These are phyloP conservation scores for Orientallactaga bullata DNA, from an alignment of 2,113 vertebrate species.

Conservation along the genomic window DNA sequence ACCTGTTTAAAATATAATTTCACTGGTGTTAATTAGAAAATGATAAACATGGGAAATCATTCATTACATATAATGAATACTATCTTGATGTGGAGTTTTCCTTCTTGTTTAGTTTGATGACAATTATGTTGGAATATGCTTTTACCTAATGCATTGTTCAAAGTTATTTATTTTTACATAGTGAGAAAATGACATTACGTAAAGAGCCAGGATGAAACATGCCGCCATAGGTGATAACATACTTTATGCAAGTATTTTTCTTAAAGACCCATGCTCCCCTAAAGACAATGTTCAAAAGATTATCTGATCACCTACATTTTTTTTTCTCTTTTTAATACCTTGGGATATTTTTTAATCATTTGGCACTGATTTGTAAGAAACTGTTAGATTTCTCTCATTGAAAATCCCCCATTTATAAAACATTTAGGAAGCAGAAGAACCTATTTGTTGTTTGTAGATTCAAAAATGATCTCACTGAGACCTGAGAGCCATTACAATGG, in stretches of 20 bases:
- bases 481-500: slow-evolving; percentile 74
- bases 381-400: slow-evolving; percentile 70
- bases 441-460: slow-evolving; percentile 65
- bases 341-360: slow-evolving; percentile 87
- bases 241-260: slow-evolving; percentile 83
- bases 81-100: not conserved
- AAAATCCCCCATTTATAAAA: slow-evolving; percentile 81
- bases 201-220: slow-evolving; percentile 78
- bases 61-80: not conserved
- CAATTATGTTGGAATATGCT: slow-evolving; percentile 67
- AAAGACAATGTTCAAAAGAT: slow-evolving; percentile 89
- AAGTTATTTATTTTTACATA: slow-evolving; percentile 76
- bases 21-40: slow-evolving; percentile 56
- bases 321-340: slow-evolving; percentile 85
- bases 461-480: slow-evolving; percentile 74
- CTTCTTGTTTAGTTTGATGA: slow-evolving; percentile 66
- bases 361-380: slow-evolving; percentile 86
- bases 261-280: slow-evolving; percentile 82
- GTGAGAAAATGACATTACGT: slow-evolving; percentile 68
- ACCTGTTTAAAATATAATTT: not conserved
- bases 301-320: slow-evolving; percentile 88
- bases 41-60: not conserved
- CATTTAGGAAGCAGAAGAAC: slow-evolving; percentile 64
- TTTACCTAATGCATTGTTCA: slow-evolving; percentile 77
- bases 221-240: slow-evolving; percentile 76